Conservation (phyloP, 2,797 vertebrate species). For the Vipera latastei region DNA sequence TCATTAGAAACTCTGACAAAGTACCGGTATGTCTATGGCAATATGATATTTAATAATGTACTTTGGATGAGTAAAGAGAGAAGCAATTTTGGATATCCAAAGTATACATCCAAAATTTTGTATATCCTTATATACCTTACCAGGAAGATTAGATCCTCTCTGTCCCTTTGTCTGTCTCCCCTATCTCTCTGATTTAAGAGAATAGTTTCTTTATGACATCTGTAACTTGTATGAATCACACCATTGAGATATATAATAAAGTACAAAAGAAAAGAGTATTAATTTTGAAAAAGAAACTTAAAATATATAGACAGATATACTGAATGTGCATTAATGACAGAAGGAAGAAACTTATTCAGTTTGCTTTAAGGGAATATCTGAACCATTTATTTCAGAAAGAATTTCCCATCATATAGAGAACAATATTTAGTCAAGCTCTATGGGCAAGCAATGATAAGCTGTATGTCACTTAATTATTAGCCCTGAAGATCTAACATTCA, state of each 20-base stretch:
- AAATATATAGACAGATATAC: neutral
- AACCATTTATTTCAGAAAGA: neutral
- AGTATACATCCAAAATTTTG: neutral
- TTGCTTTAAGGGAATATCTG: neutral
- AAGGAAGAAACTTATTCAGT: neutral
- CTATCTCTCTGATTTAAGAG: neutral
- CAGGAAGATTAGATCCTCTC: neutral
- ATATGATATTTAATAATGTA: neutral
- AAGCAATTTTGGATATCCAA: neutral
- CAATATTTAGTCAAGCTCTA: neutral
- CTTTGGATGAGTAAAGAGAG: neutral
- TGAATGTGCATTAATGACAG: neutral
- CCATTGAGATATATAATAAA: neutral
- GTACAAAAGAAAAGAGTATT: neutral
- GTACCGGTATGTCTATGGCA: neutral
- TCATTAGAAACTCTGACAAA: neutral
- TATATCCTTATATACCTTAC: too few species aligned
- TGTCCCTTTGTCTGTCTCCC: neutral
- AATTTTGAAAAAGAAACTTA: neutral
- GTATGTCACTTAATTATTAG: neutral
- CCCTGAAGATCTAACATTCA: neutral
- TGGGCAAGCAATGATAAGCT: neutral
- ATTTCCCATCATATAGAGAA: neutral
- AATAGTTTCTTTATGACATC: neutral
- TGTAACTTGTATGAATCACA: neutral